These are phyloP conservation scores for Caenorhabditis angaria DNA, from an alignment of 2,888 invertebrate species.

Conservation along the genomic window DNA sequence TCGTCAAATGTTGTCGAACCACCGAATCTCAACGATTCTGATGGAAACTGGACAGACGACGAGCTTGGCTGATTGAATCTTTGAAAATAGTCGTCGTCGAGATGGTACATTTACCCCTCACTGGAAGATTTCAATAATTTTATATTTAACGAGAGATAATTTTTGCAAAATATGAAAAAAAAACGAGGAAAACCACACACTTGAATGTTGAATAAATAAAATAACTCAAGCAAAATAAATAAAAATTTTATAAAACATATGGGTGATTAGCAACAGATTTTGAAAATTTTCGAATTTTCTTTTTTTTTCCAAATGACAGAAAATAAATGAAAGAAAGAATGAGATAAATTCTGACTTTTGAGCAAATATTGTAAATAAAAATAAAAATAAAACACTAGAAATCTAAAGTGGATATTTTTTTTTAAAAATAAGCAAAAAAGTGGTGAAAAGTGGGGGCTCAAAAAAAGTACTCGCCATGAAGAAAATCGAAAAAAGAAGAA, in stretches of 20 bases:
- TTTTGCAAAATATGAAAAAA: neutral
- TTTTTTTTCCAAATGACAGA: neutral
- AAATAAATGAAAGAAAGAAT: no score
- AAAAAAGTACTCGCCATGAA: neutral
- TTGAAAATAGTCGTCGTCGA: constrained; percentile 48
- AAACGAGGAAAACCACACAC: no score
- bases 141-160: neutral
- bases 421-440: neutral
- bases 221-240: no score
- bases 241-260: no score
- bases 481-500: neutral
- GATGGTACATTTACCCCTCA: constrained; percentile 48
- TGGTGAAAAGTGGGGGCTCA: neutral
- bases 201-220: no score
- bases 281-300: no score
- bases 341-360: neutral
- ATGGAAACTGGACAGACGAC: constrained; percentile 44
- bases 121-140: constrained; percentile 4
- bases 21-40: constrained; percentile 41
- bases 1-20: constrained; percentile 8
- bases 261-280: no score
- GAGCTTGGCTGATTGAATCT: constrained; percentile 48
- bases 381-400: neutral
- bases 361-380: neutral
- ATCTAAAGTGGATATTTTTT: neutral